Evolutionary conservation across 2,113 vertebrate species (phyloP), one percentile per base, ranked within the genome.

Genomic region (Plecturocebus donacophilus): DNA sequence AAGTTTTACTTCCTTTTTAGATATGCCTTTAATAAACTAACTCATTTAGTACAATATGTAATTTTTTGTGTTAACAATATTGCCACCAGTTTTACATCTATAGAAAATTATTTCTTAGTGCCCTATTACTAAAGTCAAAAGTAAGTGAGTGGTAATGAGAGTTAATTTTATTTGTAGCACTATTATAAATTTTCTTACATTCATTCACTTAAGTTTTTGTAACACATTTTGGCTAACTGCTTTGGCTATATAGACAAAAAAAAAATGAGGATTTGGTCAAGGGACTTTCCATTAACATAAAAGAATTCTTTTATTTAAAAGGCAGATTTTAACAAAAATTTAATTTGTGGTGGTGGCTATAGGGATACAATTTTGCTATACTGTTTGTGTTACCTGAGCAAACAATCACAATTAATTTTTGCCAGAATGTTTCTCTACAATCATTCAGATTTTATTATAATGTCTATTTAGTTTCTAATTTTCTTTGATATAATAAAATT

Each of bases 391-490:
- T 96, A 38, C 38, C 38, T 89, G 71, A 91, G 68, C 25, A 96
- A 71, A 95, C 23, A 66, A 40, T 86, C 17, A 76, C 49, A 90
- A 8, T 73, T 61, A 6, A 64, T 76, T 97, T 71, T 95, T 91
- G 84, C 47, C 77, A 88, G 94, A 98, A 93, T 70, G 21, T 81
- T 92, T 96, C 86, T 95, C 75, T 95, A 83, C 93, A 96, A 93
- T 94, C n/a, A 54, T 93, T 61, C 68, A 92, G 91, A 86, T 88
- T 95, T 97, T 95, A 88, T 80, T 97, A 61, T 13, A 93, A 52
- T 95, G 49, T 81, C 83, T 75, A 91, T 85, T 71, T 96, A 95
- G 56, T 76, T 95, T 97, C 96, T 94, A 56, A 76, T 96, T 97
- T 94, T 96, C 61, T 95, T 94, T 93, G 93, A 94, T 10, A 66